These are phyloP conservation scores for Steatornis caripensis DNA, from an alignment of 2,113 vertebrate species.

Conservation along the genomic window DNA sequence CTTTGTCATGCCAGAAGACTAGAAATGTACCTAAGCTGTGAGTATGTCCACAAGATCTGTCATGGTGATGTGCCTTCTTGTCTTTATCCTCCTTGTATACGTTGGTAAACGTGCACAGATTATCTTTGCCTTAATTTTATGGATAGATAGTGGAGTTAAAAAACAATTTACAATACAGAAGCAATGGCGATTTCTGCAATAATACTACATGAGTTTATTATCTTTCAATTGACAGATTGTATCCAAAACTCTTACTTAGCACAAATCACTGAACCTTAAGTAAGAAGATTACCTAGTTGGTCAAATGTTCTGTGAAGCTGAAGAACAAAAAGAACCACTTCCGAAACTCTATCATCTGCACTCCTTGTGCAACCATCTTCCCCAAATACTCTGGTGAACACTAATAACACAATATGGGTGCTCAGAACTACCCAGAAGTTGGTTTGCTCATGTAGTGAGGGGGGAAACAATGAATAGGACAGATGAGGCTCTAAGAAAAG, in stretches of 20 bases:
- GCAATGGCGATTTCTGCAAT: not conserved
- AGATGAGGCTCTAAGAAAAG: not conserved
- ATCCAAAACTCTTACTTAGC: not conserved
- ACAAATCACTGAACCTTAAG: not conserved
- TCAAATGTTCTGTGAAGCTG: not conserved
- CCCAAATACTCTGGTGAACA: not conserved
- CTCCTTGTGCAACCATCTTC: not conserved
- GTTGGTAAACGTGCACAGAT: not conserved
- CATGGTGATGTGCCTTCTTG: not conserved
- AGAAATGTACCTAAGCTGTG: not conserved
- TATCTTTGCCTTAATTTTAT: not conserved
- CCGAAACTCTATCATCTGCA: not conserved
- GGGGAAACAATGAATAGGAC: not conserved
- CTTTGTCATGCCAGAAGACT: not conserved
- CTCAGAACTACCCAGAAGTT: not conserved
- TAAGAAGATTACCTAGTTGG: constrained; percentile 28
- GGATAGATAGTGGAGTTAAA: not conserved
- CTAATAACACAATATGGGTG: not conserved
- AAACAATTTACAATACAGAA: not conserved
- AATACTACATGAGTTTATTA: not conserved
- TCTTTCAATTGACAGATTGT: not conserved
- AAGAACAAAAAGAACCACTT: not conserved
- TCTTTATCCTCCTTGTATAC: not conserved
- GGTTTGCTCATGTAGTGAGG: not conserved
- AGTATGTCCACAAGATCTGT: not conserved